Evolutionary conservation across 2,797 vertebrate species (phyloP).

Genomic region (Karalla daura): DNA sequence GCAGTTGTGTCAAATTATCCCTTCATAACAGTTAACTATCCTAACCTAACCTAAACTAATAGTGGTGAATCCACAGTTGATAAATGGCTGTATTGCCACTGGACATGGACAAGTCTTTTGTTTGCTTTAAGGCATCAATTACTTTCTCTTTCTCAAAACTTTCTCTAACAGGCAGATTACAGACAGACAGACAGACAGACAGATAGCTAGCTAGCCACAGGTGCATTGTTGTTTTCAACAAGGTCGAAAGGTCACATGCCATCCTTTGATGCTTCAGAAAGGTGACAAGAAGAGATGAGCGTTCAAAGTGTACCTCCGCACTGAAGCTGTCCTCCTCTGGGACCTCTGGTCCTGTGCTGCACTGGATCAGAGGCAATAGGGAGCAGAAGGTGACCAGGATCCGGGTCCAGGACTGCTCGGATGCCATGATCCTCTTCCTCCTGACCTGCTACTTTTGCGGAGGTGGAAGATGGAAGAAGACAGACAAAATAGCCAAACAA

Average conservation of each 20-base stretch:
- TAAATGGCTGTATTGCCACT: neutral
- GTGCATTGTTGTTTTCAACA: conserved; percentile 15
- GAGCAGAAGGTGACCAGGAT: conserved; percentile 26
- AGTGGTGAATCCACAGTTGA: neutral
- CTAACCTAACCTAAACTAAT: neutral
- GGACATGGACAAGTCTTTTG: too few species aligned
- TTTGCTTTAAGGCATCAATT: too few species aligned
- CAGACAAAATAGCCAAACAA: conserved; percentile 1
- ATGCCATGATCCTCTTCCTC: conserved; percentile 53
- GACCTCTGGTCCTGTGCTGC: conserved; percentile 29
- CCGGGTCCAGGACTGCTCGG: conserved; percentile 30
- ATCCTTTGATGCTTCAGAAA: neutral
- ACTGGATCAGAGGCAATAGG: conserved; percentile 39
- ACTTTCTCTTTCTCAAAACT: too few species aligned
- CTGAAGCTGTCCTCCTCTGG: conserved; percentile 61
- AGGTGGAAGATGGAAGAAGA: conserved; percentile 10
- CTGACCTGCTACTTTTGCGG: neutral
- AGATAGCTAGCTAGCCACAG: conserved; percentile 6
- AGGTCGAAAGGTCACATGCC: conserved; percentile 34
- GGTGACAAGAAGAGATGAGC: neutral
- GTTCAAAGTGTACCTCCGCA: conserved; percentile 72
- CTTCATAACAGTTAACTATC: too few species aligned
- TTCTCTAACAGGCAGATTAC: too few species aligned
- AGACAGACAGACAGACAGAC: neutral
- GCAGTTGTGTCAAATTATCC: too few species aligned